Conservation (phyloP, 2,888 invertebrate genomes). For the Dimorphilus gyrociliatus region DNA sequence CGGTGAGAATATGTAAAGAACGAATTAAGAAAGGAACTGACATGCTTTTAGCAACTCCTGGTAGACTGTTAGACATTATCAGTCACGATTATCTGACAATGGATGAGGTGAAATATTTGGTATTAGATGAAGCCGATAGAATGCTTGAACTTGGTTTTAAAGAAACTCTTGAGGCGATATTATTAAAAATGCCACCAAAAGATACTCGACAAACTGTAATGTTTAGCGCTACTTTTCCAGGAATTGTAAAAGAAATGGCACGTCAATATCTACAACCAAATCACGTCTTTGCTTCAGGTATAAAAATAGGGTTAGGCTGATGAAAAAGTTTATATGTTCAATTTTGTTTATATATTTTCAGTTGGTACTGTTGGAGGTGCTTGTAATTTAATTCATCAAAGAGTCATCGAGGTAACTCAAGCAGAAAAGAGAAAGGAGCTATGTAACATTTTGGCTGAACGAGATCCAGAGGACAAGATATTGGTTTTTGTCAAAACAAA, state of each 20-base stretch:
- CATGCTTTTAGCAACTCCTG: constrained; percentile 56
- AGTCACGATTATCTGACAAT: too few relatives aligned
- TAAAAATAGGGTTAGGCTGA: too few relatives aligned
- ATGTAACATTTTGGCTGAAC: constrained; percentile 46
- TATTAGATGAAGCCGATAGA: constrained; percentile 63
- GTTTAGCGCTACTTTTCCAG: constrained; percentile 60
- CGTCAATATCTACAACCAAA: constrained; percentile 54
- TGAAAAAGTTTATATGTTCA: too few relatives aligned
- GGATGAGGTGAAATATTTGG: constrained; percentile 47
- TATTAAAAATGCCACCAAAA: constrained; percentile 30
- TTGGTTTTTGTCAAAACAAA: constrained; percentile 83
- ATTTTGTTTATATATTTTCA: too few relatives aligned
- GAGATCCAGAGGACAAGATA: constrained; percentile 26
- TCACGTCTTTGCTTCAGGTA: too few relatives aligned
- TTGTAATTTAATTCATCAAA: constrained; percentile 72
- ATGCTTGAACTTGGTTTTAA: constrained; percentile 65
- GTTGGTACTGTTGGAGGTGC: constrained; percentile 87
- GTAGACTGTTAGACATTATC: constrained; percentile 52
- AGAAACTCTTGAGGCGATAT: too few relatives aligned
- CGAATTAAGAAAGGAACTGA: constrained; percentile 49
- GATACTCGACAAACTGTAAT: constrained; percentile 45
- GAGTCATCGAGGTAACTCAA: constrained; percentile 42
- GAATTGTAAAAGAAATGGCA: constrained; percentile 60
- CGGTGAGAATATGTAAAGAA: constrained; percentile 53
- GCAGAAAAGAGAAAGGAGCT: constrained; percentile 59